Evolutionary conservation across 2,113 vertebrate genomes (phyloP).

Genomic region (Sus scrofa): DNA sequence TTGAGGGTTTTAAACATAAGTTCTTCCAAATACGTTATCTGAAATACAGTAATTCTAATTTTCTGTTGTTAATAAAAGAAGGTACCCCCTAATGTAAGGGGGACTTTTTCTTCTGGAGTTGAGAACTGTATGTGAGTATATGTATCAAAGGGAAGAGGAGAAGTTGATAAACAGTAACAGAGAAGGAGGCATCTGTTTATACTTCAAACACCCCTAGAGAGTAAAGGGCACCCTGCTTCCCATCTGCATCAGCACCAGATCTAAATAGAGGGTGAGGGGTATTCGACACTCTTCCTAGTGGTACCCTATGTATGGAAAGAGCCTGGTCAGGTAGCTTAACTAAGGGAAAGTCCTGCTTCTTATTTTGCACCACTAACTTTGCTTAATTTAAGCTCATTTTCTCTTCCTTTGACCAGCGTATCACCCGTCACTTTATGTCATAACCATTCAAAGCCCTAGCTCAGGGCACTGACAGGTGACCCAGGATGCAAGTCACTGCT

Average conservation of each 20-base stretch:
- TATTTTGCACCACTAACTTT: neutral
- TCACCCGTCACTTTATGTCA: neutral
- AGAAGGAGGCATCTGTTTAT: neutral
- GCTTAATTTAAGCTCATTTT: neutral
- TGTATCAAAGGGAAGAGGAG: neutral
- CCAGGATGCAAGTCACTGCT: neutral
- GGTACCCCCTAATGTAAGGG: neutral
- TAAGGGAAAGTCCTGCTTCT: neutral
- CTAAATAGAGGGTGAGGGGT: neutral
- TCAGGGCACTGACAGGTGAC: neutral
- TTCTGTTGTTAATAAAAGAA: conserved; percentile 29
- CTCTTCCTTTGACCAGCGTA: neutral
- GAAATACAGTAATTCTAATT: neutral
- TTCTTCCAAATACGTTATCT: neutral
- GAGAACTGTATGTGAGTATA: neutral
- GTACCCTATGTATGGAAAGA: neutral
- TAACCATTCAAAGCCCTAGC: neutral
- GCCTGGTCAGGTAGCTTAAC: neutral
- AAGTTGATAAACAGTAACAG: neutral
- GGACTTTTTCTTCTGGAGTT: neutral
- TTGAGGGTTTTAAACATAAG: neutral
- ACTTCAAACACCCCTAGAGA: neutral
- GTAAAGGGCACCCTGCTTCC: neutral
- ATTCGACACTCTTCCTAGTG: neutral
- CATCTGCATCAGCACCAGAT: neutral